Evolutionary conservation across 2,888 invertebrate genomes (phyloP).

Genomic region (Dasysyrphus tricinctus): DNA sequence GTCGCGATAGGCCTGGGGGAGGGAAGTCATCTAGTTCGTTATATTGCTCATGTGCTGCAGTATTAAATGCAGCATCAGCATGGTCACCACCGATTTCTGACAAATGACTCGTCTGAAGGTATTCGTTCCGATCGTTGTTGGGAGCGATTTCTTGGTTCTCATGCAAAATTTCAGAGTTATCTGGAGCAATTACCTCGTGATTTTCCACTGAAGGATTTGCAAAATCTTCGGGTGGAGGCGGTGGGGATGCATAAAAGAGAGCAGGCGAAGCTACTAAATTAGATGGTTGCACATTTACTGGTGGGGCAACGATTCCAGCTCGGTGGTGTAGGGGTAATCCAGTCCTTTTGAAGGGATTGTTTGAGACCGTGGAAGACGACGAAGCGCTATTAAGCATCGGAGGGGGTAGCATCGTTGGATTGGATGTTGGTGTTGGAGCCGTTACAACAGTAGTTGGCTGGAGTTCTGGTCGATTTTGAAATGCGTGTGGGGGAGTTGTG

Average conservation of each 20-base stretch:
- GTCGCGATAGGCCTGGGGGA: constrained; percentile 87
- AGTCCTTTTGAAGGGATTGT: constrained; percentile 82
- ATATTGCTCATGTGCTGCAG: constrained; percentile 77
- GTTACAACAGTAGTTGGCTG: constrained; percentile 50
- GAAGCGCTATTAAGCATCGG: constrained; percentile 4
- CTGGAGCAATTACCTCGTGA: constrained; percentile 86
- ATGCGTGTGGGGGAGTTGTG: constrained; percentile 60
- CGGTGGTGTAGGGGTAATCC: constrained; percentile 80
- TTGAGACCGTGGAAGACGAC: constrained; percentile 39
- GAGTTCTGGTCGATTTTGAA: constrained; percentile 64
- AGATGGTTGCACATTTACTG: constrained; percentile 81
- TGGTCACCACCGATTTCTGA: constrained; percentile 84
- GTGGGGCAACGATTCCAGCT: constrained; percentile 83
- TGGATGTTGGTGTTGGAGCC: constrained; percentile 73
- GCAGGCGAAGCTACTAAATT: constrained; percentile 61
- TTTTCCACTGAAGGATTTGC: constrained; percentile 81
- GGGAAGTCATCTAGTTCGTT: constrained; percentile 84
- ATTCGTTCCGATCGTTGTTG: constrained; percentile 89
- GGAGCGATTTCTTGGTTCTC: constrained; percentile 86
- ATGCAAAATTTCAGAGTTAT: constrained; percentile 86
- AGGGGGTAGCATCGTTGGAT: constrained; percentile 76
- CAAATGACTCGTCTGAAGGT: constrained; percentile 90
- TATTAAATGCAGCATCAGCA: constrained; percentile 72
- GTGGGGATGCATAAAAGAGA: constrained; percentile 71
- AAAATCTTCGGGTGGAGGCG: constrained; percentile 79